These are phyloP conservation scores for Prunella strophiata DNA, from an alignment of 2,797 vertebrate genomes.

Conservation along the genomic window DNA sequence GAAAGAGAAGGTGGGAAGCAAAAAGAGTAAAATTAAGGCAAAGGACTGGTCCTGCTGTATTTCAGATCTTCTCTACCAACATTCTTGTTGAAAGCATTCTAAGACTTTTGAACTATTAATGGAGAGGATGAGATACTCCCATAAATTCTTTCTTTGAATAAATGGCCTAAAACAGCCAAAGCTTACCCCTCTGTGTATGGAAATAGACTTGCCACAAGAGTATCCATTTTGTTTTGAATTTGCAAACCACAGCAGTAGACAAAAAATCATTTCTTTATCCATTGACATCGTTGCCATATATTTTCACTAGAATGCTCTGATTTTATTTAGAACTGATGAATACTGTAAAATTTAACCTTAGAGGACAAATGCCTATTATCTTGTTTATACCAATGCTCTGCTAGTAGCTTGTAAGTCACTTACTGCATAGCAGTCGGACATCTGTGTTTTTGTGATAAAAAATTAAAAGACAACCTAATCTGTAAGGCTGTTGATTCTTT, in stretches of 20 bases:
- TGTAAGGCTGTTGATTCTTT: background rate
- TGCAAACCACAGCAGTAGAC: background rate
- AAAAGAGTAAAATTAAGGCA: background rate
- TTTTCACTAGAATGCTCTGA: background rate
- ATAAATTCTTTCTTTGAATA: background rate
- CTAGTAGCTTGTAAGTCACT: constrained; percentile 42
- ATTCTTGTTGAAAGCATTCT: background rate
- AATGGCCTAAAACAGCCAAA: background rate
- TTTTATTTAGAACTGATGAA: constrained; percentile 23
- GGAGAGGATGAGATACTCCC: background rate
- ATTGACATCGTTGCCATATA: background rate
- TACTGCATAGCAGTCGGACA: background rate
- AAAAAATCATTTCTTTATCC: background rate
- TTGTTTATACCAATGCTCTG: constrained; percentile 32
- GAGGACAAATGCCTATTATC: constrained; percentile 1
- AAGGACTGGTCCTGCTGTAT: background rate
- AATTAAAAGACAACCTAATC: background rate
- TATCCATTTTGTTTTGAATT: background rate
- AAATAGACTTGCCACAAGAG: background rate
- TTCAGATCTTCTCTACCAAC: background rate
- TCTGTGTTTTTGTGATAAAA: constrained; percentile 12
- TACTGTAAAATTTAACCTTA: constrained; percentile 22
- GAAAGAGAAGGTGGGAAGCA: background rate
- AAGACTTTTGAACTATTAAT: background rate
- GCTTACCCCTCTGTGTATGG: background rate